Evolutionary conservation across 2,888 invertebrate genomes (phyloP), one percentile per base, ranked within the genome.

Genomic region (Drosophila atripex): DNA sequence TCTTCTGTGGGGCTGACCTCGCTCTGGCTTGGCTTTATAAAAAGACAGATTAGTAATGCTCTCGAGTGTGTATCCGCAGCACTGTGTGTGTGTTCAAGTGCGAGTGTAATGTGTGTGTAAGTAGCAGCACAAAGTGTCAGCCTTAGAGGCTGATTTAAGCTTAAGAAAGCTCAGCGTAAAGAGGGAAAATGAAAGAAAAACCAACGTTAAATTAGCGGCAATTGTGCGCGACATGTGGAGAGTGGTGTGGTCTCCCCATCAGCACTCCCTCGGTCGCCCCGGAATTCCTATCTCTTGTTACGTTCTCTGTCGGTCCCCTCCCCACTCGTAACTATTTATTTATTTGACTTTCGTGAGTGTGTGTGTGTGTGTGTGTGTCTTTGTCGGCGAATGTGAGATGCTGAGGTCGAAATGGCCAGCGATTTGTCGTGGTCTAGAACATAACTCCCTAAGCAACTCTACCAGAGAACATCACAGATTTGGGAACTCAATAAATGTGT

Each of bases 1-100:
- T 50, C 32, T 30, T 11, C 32, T 25, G 6, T 14, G 32, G 32
- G 32, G 35, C n/a, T 35, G 32, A 32, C 32, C 32, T 32, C 32
- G 12, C 88, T 71, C 63, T 78, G 78, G 80, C 87, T 78, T 78
- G 71, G 78, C 76, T 86, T 87, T 70, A 18, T 41, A 41, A 75
- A 85, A 84, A 84, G 86, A 77, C 88, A 86, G 88, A 85, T 85
- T 85, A 88, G 88, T 88, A 77, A 78, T 80, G 80, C 84, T 80
- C 73, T 80, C 85, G 71, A 80, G 80, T 71, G 50, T 41, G 71
- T 39, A 38, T 49, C 56, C 58, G 43, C 35, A 14, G 25, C 28
- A 18, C 38, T 28, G 21, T 23, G 21, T 57, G 11, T 32, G 14
- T 59, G 21, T 41, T 41, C 63, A 61, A 63, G 68, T 68, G 66